Evolutionary conservation across 2,888 invertebrate species (phyloP), one percentile per base, ranked within the genome.

Genomic region (Scaeva pyrastri): DNA sequence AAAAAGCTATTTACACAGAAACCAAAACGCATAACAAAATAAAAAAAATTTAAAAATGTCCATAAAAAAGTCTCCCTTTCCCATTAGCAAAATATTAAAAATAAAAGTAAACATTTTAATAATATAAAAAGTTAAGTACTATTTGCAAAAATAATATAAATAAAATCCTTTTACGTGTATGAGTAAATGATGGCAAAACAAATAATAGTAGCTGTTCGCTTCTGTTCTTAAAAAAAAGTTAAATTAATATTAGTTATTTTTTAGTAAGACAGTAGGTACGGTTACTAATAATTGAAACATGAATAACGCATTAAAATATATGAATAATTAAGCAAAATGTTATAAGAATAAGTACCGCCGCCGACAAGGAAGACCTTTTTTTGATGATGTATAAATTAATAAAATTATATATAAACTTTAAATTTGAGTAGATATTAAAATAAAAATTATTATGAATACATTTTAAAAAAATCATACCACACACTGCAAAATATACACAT

Each of bases 1-100:
- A 60, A 52, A 74, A 45, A 45, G 23, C 45, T 45, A 70, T 76
- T 73, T 43, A 76, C 62, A 75, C 16, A 72, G 64, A 48, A 76
- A 58, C 39, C 23, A 31, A 56, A 56, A 56, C 56, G 48, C 23
- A 66, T 70, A 66, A 58, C 72, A 60, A 70, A 66, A 58, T 72
- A 60, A 70, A 52, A 75, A 72, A 88, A 87, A 52, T 52, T 36
- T 75, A 72, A 84, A 31, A 31, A 26, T n/a, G n/a, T n/a, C n/a
- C n/a, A n/a, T n/a, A n/a, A 79, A 82, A 60, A 82, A 58, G 78
- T 88, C 82, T 82, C 84, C 88, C 78, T 87, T 88, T 77, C 83
- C 88, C 88, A 88, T 88, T 88, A 88, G 89, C 88, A 82, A 89
- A 89, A 88, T 88, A 88, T 88, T 87, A 88, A 82, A 16, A 45